Base-by-base conservation (phyloP, 1,140 invertebrate genomes). In the Drosophila arawakana region DNA sequence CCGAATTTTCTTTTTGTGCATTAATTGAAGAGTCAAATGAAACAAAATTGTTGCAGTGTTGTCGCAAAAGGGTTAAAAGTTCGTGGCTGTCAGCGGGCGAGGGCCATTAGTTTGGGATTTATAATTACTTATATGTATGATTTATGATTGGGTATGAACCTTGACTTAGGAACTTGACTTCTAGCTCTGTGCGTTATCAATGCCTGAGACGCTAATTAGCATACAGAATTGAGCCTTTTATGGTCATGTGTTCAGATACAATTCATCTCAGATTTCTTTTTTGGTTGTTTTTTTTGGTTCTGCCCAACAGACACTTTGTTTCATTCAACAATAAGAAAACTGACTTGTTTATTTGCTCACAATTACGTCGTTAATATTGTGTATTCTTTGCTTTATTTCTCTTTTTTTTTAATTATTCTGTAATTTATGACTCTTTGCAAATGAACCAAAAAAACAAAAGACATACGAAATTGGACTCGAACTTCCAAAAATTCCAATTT, bases 381-480 rank as follows among this genome's bases (percentile, higher is more conserved):
- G 47, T 63, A 15, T 49, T 44, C 35, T 39, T 46, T 37, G 68
- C 59, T 66, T 15, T 67, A 73, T 78, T 78, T 66, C 18, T 15
- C n/a, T 46, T 46, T 13, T 46, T 44, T 13, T 47, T 4, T 81
- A 86, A 82, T 78, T 65, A 79, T 86, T 73, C 50, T 66, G 49
- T 86, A 74, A 86, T 86, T 86, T 86, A 86, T 88, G 77, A 49
- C 76, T 15, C 65, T 74, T 70, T 50, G 62, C 74, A 81, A 88
- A 76, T 71, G 73, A 78, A 35, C 30, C 35, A 39, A 55, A 21
- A 67, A 2, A 39, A 66, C 73, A 15, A 21, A 80, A 76, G 74
- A 71, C 73, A 73, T 68, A n/a, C 62, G 11, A 34, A 66, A 57
- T 46, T 54, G 3, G 30, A 57, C 13, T 37, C 52, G 13, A 54